phyloP scores from a whole-genome alignment of 1,140 invertebrate genomes.

The Zaprionus tsacasi region DNA sequence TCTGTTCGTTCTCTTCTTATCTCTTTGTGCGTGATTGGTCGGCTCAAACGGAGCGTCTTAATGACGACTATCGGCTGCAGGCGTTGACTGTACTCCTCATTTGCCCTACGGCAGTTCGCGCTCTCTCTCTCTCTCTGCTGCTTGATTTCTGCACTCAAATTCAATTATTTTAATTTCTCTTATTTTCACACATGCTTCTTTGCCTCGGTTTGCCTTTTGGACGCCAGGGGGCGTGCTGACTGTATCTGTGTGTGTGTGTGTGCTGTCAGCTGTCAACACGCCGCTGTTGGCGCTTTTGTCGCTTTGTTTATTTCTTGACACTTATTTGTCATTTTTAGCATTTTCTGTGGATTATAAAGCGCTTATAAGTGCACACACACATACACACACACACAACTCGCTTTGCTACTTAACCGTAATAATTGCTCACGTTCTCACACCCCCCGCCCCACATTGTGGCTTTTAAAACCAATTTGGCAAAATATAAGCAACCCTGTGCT shows the following conservation, averaged over 20 bases:
- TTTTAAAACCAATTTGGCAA: slow-evolving; percentile 78
- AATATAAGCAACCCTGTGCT: slow-evolving; percentile 43
- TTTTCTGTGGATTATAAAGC: slow-evolving; percentile 55
- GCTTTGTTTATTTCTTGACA: slow-evolving; percentile 61
- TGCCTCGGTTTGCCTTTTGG: not conserved
- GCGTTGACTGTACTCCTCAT: slow-evolving; percentile 17
- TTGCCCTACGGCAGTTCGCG: not conserved
- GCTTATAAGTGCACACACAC: slow-evolving; percentile 21
- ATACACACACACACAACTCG: slow-evolving; percentile 14
- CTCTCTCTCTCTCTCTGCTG: slow-evolving; percentile 13
- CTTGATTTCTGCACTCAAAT: slow-evolving; percentile 47
- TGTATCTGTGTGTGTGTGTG: not conserved
- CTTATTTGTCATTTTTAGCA: slow-evolving; percentile 66
- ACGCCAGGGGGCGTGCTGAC: slow-evolving; percentile 26
- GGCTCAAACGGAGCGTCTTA: slow-evolving; percentile 45
- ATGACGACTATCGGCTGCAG: slow-evolving; percentile 41
- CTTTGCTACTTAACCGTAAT: slow-evolving; percentile 60
- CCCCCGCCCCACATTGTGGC: slow-evolving; percentile 62
- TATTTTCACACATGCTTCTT: slow-evolving; percentile 21
- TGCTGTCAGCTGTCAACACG: slow-evolving; percentile 29
- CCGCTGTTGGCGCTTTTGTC: slow-evolving; percentile 22
- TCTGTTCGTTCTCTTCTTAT: slow-evolving; percentile 9
- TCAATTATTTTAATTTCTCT: slow-evolving; percentile 51
- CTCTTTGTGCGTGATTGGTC: slow-evolving; percentile 73
- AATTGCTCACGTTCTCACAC: slow-evolving; percentile 76